These are phyloP conservation scores for Lophura nycthemera DNA, from an alignment of 2,113 vertebrate species.

Conservation along the genomic window DNA sequence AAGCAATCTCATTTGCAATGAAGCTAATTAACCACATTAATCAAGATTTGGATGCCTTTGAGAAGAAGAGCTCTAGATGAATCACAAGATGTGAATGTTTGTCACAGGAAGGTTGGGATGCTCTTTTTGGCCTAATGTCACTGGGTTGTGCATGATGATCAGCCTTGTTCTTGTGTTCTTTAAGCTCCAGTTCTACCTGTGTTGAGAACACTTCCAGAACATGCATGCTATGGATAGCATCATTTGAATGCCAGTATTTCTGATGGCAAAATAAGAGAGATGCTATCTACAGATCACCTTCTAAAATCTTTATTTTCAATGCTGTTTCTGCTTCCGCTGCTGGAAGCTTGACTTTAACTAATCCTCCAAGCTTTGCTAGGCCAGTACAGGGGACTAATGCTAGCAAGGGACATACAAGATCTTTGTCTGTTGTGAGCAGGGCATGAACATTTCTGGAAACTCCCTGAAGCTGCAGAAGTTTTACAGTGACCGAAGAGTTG, in stretches of 20 bases:
- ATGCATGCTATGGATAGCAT: neutral
- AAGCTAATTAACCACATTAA: constrained; percentile 50
- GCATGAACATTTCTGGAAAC: neutral
- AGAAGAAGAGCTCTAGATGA: constrained; percentile 1
- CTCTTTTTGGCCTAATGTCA: neutral
- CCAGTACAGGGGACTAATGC: neutral
- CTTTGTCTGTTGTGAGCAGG: neutral
- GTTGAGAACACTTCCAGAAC: neutral
- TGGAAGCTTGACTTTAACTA: neutral
- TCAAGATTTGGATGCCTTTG: constrained; percentile 12
- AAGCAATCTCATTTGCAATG: neutral
- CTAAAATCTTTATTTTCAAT: neutral
- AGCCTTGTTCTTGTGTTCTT: neutral
- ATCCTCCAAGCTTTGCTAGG: neutral
- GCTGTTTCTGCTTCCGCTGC: neutral
- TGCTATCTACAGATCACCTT: neutral
- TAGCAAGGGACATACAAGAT: neutral
- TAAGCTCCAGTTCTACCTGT: neutral
- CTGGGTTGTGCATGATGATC: neutral
- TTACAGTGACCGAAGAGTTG: neutral
- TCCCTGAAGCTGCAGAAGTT: neutral
- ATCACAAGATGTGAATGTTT: neutral
- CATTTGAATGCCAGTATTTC: neutral
- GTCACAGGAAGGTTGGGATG: constrained; percentile 4
- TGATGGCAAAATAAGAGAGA: neutral